phyloP scores from a whole-genome alignment of 2,797 vertebrate genomes.

The Pseudomugil gertrudae region DNA sequence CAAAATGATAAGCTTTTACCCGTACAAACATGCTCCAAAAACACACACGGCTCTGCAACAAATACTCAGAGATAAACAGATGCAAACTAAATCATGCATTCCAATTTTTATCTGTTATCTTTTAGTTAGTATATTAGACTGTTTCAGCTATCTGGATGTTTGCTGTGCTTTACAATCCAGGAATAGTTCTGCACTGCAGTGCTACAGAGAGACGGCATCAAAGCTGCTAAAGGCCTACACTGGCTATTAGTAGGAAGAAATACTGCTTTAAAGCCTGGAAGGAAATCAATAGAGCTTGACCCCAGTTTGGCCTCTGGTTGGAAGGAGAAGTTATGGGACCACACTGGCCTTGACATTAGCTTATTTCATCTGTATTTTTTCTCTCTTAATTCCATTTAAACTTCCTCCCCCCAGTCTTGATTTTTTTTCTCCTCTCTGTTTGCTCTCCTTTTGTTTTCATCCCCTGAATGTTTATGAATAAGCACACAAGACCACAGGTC shows the following conservation, averaged over 20 bases:
- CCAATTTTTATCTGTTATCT: conserved; percentile 29
- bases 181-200: conserved; percentile 31
- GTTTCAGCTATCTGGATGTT: conserved; percentile 11
- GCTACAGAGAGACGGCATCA: conserved; percentile 45
- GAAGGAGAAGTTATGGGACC: conserved; percentile 76
- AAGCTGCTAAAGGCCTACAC: conserved; percentile 44
- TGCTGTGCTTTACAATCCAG: conserved; percentile 21
- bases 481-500: conserved; percentile 22
- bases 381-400: conserved; percentile 39
- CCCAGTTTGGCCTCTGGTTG: conserved; percentile 73
- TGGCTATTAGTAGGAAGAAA: conserved; percentile 75
- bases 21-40: conserved; percentile 30
- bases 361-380: conserved; percentile 73
- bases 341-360: conserved; percentile 72
- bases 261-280: conserved; percentile 73
- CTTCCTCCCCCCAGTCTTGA: conserved; percentile 7
- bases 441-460: conserved; percentile 57
- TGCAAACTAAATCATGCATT: conserved; percentile 34
- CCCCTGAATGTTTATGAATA: conserved; percentile 54
- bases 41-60: conserved; percentile 28
- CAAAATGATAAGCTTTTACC: conserved; percentile 42
- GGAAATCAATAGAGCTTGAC: conserved; percentile 82
- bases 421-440: conserved; percentile 18
- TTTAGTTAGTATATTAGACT: conserved; percentile 9
- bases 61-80: conserved; percentile 43